These are phyloP conservation scores for Blomia tropicalis DNA, from an alignment of 2,888 invertebrate species.

Conservation along the genomic window DNA sequence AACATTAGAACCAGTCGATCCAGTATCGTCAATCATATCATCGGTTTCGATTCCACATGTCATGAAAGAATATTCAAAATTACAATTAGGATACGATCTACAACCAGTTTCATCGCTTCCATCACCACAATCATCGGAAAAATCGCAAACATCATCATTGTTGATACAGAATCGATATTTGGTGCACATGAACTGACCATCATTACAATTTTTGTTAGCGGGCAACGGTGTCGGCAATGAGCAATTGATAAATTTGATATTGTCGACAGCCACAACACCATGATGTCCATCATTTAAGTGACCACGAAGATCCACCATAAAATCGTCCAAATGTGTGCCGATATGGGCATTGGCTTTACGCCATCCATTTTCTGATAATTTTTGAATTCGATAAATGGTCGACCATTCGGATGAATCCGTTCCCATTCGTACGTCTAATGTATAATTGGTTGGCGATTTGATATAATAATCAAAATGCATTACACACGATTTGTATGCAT, in stretches of 20 bases:
- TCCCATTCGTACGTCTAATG: not conserved
- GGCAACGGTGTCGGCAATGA: not conserved
- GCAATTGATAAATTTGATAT: not conserved
- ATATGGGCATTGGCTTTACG: not conserved
- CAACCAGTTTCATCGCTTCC: not conserved
- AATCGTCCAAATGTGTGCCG: not conserved
- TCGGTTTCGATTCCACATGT: not conserved
- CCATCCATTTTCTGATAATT: not conserved
- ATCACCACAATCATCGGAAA: constrained; percentile 10
- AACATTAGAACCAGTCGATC: not conserved
- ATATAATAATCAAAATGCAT: constrained; percentile 21
- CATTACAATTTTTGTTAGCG: not conserved
- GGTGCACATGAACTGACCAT: not conserved
- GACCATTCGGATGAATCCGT: not conserved
- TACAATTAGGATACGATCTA: not conserved
- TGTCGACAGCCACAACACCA: not conserved
- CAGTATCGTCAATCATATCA: not conserved
- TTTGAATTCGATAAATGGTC: not conserved
- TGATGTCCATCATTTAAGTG: not conserved
- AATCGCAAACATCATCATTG: constrained; percentile 12
- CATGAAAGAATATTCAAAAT: not conserved
- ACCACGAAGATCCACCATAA: not conserved
- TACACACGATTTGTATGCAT: not conserved
- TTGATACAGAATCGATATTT: constrained; percentile 11
- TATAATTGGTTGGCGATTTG: too few species aligned